phyloP scores from a whole-genome alignment of 2,113 vertebrate species.

The Grus americana region DNA sequence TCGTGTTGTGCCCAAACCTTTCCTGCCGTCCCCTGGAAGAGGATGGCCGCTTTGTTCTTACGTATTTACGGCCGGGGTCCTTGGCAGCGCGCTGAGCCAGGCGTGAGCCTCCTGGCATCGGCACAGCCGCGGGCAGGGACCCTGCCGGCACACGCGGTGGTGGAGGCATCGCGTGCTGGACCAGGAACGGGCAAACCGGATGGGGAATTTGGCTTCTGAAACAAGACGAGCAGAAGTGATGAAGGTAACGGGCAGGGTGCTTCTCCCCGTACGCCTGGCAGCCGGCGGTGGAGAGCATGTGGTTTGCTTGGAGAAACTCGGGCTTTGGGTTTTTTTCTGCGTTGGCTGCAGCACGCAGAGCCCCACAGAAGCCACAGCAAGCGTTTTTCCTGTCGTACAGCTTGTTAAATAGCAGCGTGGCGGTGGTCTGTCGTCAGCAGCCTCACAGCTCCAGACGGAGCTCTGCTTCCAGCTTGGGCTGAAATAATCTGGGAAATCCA shows the following conservation, averaged over 20 bases:
- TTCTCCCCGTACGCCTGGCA: neutral
- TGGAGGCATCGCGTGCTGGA: fast-evolving
- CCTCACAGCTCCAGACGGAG: neutral
- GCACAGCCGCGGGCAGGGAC: neutral
- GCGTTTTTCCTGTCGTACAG: neutral
- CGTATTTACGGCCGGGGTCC: fast-evolving
- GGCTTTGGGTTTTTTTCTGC: fast-evolving
- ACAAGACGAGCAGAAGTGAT: neutral
- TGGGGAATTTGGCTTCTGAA: neutral
- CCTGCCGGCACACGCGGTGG: neutral
- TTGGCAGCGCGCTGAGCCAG: neutral
- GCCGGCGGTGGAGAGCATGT: neutral
- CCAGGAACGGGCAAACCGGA: fast-evolving
- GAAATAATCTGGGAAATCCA: neutral
- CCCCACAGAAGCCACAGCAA: neutral
- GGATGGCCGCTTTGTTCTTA: neutral
- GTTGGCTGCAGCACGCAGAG: neutral
- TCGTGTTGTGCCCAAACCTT: neutral
- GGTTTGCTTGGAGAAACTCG: neutral
- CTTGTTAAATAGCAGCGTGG: neutral
- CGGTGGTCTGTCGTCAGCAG: neutral
- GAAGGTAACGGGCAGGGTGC: neutral
- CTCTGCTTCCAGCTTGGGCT: neutral
- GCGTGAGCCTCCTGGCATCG: neutral
- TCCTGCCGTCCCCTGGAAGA: neutral